Percentiles rank a stretch among this genome's conserved stretches.
phyloP scores from a whole-genome alignment of 2,113 vertebrate species.

The Neopipo cinnamomea region DNA sequence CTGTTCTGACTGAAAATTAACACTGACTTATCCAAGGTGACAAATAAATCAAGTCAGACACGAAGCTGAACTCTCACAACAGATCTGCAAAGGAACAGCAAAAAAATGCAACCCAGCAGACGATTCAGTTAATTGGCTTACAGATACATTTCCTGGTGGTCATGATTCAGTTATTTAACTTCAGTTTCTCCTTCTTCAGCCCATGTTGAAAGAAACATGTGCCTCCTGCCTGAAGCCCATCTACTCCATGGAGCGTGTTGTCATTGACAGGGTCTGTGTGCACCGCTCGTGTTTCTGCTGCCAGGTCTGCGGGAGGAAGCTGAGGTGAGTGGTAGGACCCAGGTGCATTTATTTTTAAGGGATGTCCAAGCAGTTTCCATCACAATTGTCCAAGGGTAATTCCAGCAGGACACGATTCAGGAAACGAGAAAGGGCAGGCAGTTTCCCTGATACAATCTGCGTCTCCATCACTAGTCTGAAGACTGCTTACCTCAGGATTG shows the following conservation, averaged over 20 bases:
- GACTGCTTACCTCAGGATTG: background rate
- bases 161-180: background rate
- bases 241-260: slow-evolving; percentile 77
- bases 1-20: background rate
- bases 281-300: slow-evolving; percentile 85
- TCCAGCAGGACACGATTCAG: background rate
- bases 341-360: background rate
- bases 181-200: slow-evolving; percentile 45
- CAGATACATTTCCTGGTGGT: background rate
- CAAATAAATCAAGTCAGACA: background rate
- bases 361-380: background rate
- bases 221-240: slow-evolving; percentile 76
- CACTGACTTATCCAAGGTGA: background rate
- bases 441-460: background rate
- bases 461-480: background rate
- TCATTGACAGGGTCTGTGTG: slow-evolving; percentile 73
- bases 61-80: background rate
- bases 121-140: background rate
- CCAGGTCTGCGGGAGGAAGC: slow-evolving; percentile 78
- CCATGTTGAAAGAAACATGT: slow-evolving; percentile 71
- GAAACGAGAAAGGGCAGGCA: background rate
- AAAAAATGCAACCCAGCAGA: background rate
- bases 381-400: background rate
- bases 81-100: background rate
- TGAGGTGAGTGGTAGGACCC: slow-evolving; percentile 77